Evolutionary conservation across 2,888 invertebrate genomes (phyloP).

Genomic region (Erebia aethiops): DNA sequence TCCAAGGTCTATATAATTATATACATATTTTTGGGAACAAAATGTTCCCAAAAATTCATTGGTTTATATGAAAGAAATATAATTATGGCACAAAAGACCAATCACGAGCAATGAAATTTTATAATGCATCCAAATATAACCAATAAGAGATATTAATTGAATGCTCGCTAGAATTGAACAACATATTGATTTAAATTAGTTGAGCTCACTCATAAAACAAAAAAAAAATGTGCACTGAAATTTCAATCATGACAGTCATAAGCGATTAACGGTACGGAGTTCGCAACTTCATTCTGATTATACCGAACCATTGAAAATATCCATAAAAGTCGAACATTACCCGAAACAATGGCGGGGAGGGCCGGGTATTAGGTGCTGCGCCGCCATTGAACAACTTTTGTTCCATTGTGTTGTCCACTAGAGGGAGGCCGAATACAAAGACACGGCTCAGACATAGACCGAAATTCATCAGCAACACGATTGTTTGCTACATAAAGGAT

Average conservation of each 20-base stretch:
- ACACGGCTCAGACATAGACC: constrained; percentile 80
- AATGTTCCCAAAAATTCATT: no score
- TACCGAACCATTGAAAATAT: constrained; percentile 82
- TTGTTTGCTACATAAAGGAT: constrained; percentile 82
- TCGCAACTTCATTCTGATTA: constrained; percentile 78
- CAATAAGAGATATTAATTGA: no score
- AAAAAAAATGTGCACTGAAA: no score
- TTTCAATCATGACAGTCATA: constrained; percentile 11
- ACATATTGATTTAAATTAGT: no score
- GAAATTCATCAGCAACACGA: constrained; percentile 83
- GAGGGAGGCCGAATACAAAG: constrained; percentile 78
- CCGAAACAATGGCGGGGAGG: constrained; percentile 80
- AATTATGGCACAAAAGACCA: no score
- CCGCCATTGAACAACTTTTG: constrained; percentile 81
- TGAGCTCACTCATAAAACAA: no score
- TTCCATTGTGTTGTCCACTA: constrained; percentile 81
- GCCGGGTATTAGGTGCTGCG: constrained; percentile 81
- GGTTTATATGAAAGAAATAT: no score
- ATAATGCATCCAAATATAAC: no score
- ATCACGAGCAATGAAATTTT: no score
- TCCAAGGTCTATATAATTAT: no score
- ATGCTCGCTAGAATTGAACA: no score
- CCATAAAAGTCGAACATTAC: constrained; percentile 83
- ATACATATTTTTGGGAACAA: no score
- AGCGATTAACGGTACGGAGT: constrained; percentile 62